Percentiles rank a stretch among this genome's conserved stretches.
These are phyloP conservation scores for Leucophenga montana DNA, from an alignment of 2,888 invertebrate genomes.

Conservation along the genomic window DNA sequence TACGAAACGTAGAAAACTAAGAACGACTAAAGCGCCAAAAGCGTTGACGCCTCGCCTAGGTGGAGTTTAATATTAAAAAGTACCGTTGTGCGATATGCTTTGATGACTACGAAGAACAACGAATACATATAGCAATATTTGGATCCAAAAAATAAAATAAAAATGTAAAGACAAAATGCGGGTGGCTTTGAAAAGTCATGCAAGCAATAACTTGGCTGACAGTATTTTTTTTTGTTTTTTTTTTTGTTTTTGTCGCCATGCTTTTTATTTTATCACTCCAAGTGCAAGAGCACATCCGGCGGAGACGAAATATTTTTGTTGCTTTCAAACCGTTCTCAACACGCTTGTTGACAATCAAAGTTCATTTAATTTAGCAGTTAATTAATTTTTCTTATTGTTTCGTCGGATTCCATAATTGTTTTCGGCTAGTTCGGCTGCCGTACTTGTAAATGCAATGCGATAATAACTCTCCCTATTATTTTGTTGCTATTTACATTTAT, in stretches of 20 bases:
- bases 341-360: conserved; percentile 43
- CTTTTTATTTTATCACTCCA: not conserved
- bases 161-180: too few species aligned
- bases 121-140: too few species aligned
- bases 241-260: conserved; percentile 8
- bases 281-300: conserved; percentile 20
- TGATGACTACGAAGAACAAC: conserved; percentile 60
- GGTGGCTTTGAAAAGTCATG: too few species aligned
- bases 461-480: not conserved
- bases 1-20: not conserved
- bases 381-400: conserved; percentile 58
- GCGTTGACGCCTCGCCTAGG: not conserved
- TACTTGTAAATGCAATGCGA: not conserved
- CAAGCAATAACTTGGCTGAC: not conserved
- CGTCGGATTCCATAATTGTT: conserved; percentile 15
- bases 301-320: not conserved
- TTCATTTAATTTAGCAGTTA: conserved; percentile 65
- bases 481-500: conserved; percentile 10
- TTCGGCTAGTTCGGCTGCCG: not conserved
- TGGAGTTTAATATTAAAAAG: conserved; percentile 56
- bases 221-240: not conserved
- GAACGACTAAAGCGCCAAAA: not conserved
- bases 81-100: conserved; percentile 65
- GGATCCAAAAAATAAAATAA: too few species aligned
- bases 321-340: not conserved